Evolutionary conservation across 1,140 invertebrate species (phyloP).

Genomic region (Idris sp.): DNA sequence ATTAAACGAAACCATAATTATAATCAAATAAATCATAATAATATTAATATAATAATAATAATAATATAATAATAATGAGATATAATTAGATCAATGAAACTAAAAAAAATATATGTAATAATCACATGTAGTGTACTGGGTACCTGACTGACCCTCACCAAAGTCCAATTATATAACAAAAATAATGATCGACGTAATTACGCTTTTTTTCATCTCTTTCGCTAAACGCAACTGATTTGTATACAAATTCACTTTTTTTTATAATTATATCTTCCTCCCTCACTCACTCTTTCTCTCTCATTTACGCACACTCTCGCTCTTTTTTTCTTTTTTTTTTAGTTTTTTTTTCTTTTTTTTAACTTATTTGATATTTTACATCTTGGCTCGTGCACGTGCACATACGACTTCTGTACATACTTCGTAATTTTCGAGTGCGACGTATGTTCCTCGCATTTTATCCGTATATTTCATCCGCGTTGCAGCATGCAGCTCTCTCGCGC

Average conservation of each 20-base stretch:
- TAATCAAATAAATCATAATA: conserved; percentile 70
- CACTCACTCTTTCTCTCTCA: conserved; percentile 3
- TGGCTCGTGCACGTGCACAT: conserved; percentile 38
- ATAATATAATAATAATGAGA: conserved; percentile 67
- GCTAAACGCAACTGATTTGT: conserved; percentile 26
- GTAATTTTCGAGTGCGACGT: conserved; percentile 33
- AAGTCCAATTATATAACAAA: conserved; percentile 55
- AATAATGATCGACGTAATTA: conserved; percentile 45
- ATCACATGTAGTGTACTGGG: conserved; percentile 74
- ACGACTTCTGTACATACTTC: conserved; percentile 48
- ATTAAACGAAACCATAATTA: conserved; percentile 77
- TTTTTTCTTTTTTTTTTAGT: conserved; percentile 8
- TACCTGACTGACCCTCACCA: conserved; percentile 64
- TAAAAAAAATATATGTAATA: conserved; percentile 70
- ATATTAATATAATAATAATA: conserved; percentile 69
- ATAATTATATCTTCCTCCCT: conserved; percentile 14
- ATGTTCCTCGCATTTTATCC: conserved; percentile 34
- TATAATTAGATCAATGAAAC: conserved; percentile 64
- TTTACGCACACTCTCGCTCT: conserved; percentile 10
- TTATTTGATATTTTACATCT: conserved; percentile 44
- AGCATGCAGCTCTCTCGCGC: conserved; percentile 35
- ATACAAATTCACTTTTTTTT: conserved; percentile 20
- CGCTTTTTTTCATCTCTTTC: conserved; percentile 12
- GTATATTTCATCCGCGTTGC: conserved; percentile 34
- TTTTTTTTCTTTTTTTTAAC: not conserved